Percentiles rank a stretch among this genome's conserved stretches.
phyloP scores from a whole-genome alignment of 1,140 invertebrate genomes.

The Saccostrea cuccullata region DNA sequence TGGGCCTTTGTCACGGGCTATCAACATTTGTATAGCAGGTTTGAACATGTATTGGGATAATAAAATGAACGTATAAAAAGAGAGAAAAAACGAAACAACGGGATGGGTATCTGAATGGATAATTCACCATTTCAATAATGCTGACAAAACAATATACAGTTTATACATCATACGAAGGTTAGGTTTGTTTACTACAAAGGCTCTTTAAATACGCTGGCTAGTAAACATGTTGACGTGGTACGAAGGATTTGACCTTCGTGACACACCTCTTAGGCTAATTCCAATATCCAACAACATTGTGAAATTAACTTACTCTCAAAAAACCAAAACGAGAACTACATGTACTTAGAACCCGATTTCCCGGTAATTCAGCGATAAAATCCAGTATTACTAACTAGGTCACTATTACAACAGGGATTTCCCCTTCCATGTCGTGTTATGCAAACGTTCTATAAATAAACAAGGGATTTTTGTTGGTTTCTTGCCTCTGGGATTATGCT shows the following conservation, averaged over 20 bases:
- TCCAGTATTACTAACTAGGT: not conserved
- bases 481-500: not conserved
- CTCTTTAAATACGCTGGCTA: not conserved
- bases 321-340: not conserved
- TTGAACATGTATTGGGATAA: not conserved
- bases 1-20: not conserved
- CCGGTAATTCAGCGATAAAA: not conserved
- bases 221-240: conserved; percentile 14
- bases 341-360: not conserved
- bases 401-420: not conserved
- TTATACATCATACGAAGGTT: no score
- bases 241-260: not conserved
- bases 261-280: not conserved
- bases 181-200: no score
- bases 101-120: no score
- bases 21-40: not conserved
- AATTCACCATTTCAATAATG: no score
- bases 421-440: not conserved
- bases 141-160: no score
- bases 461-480: conserved; percentile 3
- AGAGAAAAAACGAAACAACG: no score
- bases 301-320: not conserved
- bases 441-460: not conserved
- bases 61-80: not conserved
- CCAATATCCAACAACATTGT: not conserved